Evolutionary conservation across 2,797 vertebrate species (phyloP), one percentile per base, ranked within the genome.

Genomic region (Mormyrus hasselquistii): DNA sequence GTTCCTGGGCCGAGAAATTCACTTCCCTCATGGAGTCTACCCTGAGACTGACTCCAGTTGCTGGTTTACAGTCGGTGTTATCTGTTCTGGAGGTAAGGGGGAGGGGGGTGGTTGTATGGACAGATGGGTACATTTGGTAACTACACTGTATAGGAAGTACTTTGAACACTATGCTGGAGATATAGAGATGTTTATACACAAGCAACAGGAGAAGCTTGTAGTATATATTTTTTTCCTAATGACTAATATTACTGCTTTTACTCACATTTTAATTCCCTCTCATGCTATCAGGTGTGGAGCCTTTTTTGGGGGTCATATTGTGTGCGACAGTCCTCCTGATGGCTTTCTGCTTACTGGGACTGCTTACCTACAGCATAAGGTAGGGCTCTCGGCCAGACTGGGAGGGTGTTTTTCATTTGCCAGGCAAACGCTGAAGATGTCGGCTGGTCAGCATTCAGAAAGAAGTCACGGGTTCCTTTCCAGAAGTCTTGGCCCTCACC

Each of bases 51-150:
- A 97, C 73, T 89, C 95, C 1, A 89, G 92, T 59, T 97, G 97
- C 91, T 97, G 96, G 96, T 97, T 97, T 90, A 94, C 93, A 0
- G 92, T 92, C 19, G 95, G 95, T 83, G 91, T 95, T 88, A 92
- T 96, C 91, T 97, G 97, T 92, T 94, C 94, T 57, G 95, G 94
- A 86, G 97, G 97, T 97, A 29, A 94, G 59, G 16, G 12, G 41
- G 41, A 14, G 12, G 0, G 53, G 16, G 65, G 57, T 34, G 8
- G 22, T 0, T 19, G 2, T n/a, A 29, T 19, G 22, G 2, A 29
- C 25, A 65, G 62, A 65, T 29, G 22, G 25, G 25, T 25, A 29
- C 8, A 9, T 65, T 22, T 65, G 59, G 59, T 22, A 65, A 9
- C 2, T 25, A 65, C 8, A 12, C 7, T 22, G 22, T 62, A 25